A percentile compares a stretch with the other conserved stretches of the same genome.
Evolutionary conservation across 2,888 invertebrate genomes (phyloP).

Genomic region (Priocnemis perturbator): DNA sequence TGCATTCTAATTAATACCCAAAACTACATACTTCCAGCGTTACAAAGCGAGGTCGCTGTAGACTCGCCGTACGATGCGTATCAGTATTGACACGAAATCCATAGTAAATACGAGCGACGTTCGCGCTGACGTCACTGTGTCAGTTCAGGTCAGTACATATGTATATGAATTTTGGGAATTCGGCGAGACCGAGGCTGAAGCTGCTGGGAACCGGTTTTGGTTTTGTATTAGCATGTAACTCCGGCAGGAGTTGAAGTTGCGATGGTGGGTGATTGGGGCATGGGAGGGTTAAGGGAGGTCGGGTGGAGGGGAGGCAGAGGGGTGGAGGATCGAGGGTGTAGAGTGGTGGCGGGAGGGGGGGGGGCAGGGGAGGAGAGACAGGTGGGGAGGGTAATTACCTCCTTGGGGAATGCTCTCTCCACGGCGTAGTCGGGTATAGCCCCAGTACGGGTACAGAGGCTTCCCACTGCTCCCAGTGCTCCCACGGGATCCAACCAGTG

Average conservation of each 20-base stretch:
- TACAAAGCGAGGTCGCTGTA: no score
- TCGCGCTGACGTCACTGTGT: not conserved
- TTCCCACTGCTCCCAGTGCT: conserved; percentile 71
- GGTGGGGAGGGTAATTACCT: conserved; percentile 71
- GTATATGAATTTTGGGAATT: conserved; percentile 55
- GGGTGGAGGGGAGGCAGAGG: not conserved
- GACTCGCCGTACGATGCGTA: no score
- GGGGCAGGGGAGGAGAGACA: not conserved
- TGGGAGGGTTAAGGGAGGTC: conserved; percentile 49
- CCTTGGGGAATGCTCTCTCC: conserved; percentile 69
- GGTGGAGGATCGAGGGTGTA: conserved; percentile 10
- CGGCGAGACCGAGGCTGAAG: conserved; percentile 47
- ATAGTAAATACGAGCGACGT: no score
- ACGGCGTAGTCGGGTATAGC: conserved; percentile 61
- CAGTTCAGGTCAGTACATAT: conserved; percentile 10
- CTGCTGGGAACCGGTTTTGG: conserved; percentile 69
- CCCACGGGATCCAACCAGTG: conserved; percentile 66
- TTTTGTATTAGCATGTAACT: conserved; percentile 74
- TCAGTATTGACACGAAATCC: no score
- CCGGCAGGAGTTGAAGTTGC: conserved; percentile 72
- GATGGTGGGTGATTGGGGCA: conserved; percentile 59
- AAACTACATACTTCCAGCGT: no score
- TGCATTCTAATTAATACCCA: no score
- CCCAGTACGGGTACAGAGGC: conserved; percentile 69
- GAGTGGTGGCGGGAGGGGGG: no score